phyloP scores from a whole-genome alignment of 2,113 vertebrate species.

The Thunnus thynnus region DNA sequence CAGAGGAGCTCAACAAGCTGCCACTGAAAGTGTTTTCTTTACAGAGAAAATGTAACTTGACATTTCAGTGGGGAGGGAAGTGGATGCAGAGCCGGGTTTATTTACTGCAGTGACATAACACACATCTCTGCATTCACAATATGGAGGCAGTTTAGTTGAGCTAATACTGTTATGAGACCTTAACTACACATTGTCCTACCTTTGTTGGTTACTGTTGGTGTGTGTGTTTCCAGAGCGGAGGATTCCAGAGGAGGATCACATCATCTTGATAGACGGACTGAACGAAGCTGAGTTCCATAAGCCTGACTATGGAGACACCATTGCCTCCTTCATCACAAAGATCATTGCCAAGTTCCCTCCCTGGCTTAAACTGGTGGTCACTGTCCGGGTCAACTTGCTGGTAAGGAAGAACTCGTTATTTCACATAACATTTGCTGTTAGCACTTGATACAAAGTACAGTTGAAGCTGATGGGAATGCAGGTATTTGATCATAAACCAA shows the following conservation, averaged over 20 bases:
- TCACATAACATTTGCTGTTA: too few species aligned
- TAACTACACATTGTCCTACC: background rate
- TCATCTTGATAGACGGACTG: slow-evolving; percentile 96
- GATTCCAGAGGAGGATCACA: slow-evolving; percentile 95
- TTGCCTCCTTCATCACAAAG: slow-evolving; percentile 94
- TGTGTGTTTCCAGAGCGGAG: slow-evolving; percentile 88
- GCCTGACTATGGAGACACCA: slow-evolving; percentile 97
- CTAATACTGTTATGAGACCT: background rate
- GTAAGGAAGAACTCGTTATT: slow-evolving; percentile 81
- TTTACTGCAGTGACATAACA: slow-evolving; percentile 26
- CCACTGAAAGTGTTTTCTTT: slow-evolving; percentile 4
- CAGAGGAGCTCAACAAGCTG: background rate
- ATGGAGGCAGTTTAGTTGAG: background rate
- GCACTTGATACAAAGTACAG: too few species aligned
- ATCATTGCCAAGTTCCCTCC: slow-evolving; percentile 93
- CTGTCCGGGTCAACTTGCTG: slow-evolving; percentile 93
- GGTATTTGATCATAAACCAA: too few species aligned
- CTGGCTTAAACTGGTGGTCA: slow-evolving; percentile 97
- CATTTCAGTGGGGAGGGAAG: slow-evolving; percentile 4
- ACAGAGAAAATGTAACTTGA: background rate
- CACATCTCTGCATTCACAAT: background rate
- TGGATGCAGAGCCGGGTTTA: slow-evolving; percentile 9
- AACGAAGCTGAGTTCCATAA: slow-evolving; percentile 99
- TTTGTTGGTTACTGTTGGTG: slow-evolving; percentile 26
- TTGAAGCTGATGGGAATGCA: too few species aligned